Conservation (phyloP, 2,888 invertebrate species). For the Trichopria drosophilae region DNA sequence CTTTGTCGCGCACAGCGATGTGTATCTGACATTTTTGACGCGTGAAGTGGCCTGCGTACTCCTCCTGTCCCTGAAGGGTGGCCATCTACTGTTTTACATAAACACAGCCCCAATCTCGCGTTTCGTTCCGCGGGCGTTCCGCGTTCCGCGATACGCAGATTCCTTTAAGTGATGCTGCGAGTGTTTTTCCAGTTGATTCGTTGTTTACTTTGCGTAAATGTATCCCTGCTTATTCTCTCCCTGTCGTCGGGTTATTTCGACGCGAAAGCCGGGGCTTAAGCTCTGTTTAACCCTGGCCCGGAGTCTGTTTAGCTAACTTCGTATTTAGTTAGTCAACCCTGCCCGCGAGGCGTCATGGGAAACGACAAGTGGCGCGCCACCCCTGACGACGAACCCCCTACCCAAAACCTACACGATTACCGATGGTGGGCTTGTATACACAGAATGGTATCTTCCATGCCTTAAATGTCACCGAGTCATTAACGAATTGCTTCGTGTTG, state of each 20-base stretch:
- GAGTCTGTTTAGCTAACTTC: conserved; percentile 53
- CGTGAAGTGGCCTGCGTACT: conserved; percentile 51
- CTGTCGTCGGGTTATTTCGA: conserved; percentile 17
- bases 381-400: conserved; percentile 30
- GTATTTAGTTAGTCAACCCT: conserved; percentile 58
- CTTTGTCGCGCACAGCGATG: conserved; percentile 27
- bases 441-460: too few relatives aligned
- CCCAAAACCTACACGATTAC: conserved; percentile 10
- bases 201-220: conserved; percentile 46
- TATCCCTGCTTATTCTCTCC: conserved; percentile 28
- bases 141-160: conserved; percentile 39
- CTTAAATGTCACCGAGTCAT: too few relatives aligned
- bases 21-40: conserved; percentile 56
- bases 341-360: conserved; percentile 56
- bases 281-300: conserved; percentile 56
- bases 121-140: too few relatives aligned
- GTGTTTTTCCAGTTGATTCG: conserved; percentile 56
- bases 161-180: conserved; percentile 48
- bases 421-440: not conserved
- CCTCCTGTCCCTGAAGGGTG: conserved; percentile 31
- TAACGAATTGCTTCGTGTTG: too few relatives aligned
- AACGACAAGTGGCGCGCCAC: conserved; percentile 54
- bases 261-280: conserved; percentile 41
- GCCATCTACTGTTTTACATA: conserved; percentile 53
- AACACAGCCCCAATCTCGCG: conserved; percentile 45